These are phyloP conservation scores for Trissoscelio sp. DNA, from an alignment of 2,888 invertebrate genomes.

Conservation along the genomic window DNA sequence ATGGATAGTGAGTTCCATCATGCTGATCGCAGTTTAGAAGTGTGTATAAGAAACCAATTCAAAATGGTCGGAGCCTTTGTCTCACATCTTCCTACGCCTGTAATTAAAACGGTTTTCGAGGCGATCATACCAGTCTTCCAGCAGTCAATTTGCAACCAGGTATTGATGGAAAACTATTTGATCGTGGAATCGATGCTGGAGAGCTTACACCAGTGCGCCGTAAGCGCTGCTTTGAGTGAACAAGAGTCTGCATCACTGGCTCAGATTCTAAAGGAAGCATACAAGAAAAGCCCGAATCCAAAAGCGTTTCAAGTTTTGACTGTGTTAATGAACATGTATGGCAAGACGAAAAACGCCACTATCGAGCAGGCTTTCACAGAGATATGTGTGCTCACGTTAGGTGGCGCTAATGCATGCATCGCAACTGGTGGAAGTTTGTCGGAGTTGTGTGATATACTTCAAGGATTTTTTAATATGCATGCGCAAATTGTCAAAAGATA, in stretches of 20 bases:
- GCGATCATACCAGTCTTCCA: constrained; percentile 86
- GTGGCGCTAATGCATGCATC: constrained; percentile 78
- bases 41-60: constrained; percentile 85
- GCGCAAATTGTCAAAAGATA: constrained; percentile 88
- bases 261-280: constrained; percentile 75
- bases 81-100: constrained; percentile 85
- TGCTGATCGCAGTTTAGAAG: too few relatives aligned
- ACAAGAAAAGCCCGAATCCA: constrained; percentile 84
- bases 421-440: constrained; percentile 83
- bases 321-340: constrained; percentile 84
- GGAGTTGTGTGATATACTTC: constrained; percentile 88
- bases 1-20: too few relatives aligned
- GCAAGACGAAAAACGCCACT: constrained; percentile 80
- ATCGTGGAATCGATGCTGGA: constrained; percentile 86
- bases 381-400: constrained; percentile 77
- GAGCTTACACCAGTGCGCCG: constrained; percentile 23
- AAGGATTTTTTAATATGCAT: constrained; percentile 88
- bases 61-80: constrained; percentile 89
- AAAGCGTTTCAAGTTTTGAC: constrained; percentile 79
- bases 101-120: constrained; percentile 81
- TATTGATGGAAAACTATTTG: constrained; percentile 87
- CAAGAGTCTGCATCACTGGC: constrained; percentile 1
- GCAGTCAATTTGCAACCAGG: constrained; percentile 84
- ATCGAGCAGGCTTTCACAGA: constrained; percentile 77
- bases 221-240: background rate